A percentile compares a stretch with the other conserved stretches of the same genome.
These are phyloP conservation scores for Squalus acanthias DNA, from an alignment of 2,797 vertebrate species.

Conservation along the genomic window DNA sequence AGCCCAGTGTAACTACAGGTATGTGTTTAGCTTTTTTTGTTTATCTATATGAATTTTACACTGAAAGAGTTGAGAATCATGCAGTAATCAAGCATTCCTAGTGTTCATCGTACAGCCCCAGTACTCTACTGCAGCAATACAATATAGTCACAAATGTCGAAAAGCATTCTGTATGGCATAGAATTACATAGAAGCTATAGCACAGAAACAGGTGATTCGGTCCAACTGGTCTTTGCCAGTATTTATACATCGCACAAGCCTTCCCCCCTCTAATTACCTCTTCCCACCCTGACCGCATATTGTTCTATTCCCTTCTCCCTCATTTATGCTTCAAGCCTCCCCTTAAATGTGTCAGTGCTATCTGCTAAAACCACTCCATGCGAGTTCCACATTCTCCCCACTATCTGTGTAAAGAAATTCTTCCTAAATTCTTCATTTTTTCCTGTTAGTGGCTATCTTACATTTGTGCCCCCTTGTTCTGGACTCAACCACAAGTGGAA, in stretches of 20 bases:
- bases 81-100: neutral
- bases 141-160: neutral
- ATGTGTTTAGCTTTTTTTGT: slow-evolving; percentile 40
- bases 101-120: neutral
- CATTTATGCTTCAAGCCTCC: neutral
- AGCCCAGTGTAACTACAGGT: slow-evolving; percentile 37
- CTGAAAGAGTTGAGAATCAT: neutral
- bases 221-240: neutral
- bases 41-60: neutral
- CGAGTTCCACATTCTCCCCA: neutral
- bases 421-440: neutral
- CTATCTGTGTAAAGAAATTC: neutral
- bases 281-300: neutral
- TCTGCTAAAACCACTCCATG: neutral
- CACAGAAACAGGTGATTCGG: neutral
- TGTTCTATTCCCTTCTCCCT: neutral
- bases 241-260: neutral
- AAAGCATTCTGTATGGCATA: neutral
- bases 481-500: neutral
- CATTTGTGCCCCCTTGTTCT: neutral
- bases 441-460: neutral
- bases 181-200: neutral
- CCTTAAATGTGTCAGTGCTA: neutral
- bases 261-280: neutral
- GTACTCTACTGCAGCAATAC: neutral